phyloP scores from a whole-genome alignment of 2,797 vertebrate species.

The Cynodonichthys magdalenae region DNA sequence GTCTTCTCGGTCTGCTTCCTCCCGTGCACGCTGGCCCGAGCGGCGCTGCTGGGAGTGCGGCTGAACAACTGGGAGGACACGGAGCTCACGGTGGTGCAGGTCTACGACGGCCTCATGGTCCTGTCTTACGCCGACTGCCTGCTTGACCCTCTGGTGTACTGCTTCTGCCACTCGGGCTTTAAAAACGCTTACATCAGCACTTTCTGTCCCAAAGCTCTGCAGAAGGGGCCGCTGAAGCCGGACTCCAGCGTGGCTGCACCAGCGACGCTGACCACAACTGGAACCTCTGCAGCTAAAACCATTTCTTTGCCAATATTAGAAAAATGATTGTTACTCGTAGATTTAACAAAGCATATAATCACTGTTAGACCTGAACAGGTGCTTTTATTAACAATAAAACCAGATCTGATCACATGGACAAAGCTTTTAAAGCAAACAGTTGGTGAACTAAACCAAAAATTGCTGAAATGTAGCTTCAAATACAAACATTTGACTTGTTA shows the following conservation, averaged over 20 bases:
- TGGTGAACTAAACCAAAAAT: no score
- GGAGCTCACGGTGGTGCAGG: slow-evolving; percentile 57
- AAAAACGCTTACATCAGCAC: slow-evolving; percentile 67
- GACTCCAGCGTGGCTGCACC: slow-evolving; percentile 7
- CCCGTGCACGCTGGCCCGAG: slow-evolving; percentile 62
- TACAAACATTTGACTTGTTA: no score
- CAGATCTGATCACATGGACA: no score
- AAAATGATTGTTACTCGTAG: not conserved
- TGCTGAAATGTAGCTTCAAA: no score
- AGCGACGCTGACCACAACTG: not conserved
- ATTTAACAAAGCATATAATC: no score
- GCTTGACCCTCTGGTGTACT: slow-evolving; percentile 82
- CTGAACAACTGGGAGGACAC: rapidly evolving
- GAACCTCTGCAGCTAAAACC: not conserved
- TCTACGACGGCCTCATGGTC: slow-evolving; percentile 78
- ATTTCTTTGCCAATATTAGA: slow-evolving; percentile 3
- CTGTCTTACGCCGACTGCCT: slow-evolving; percentile 80
- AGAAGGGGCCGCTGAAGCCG: slow-evolving; percentile 4
- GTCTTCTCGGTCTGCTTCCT: slow-evolving; percentile 79
- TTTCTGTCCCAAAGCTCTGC: slow-evolving; percentile 53
- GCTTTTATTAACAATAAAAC: no score
- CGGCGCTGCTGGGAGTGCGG: slow-evolving; percentile 39
- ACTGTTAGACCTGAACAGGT: no score
- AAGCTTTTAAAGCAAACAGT: no score
- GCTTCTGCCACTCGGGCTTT: slow-evolving; percentile 81